Base-by-base conservation (phyloP, 2,888 invertebrate genomes). In the Pseudeuparius sepicola region DNA sequence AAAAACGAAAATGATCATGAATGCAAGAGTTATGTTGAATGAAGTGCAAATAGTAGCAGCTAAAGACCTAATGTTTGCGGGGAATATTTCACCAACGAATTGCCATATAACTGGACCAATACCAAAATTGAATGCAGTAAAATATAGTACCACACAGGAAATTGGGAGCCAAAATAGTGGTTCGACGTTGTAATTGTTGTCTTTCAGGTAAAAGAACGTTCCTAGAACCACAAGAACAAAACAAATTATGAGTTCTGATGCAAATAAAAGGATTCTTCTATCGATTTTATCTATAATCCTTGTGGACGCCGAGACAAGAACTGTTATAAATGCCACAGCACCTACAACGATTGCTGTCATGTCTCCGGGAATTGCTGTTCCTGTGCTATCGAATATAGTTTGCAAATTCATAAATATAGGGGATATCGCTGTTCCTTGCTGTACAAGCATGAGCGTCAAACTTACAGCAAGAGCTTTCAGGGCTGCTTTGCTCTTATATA, bases 31-130 rank as follows among this genome's bases (percentile, higher is more conserved):
- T 10, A 41, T 36, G 35, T 40, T 40, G 18, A 14, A 17, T 13
- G 40, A 37, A 2, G 43, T 35, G n/a, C 35, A 35, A 6, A 43
- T 16, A 4, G 40, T 34, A 28, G 34, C 39, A 6, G 82, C 81
- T 14, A 72, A 64, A 0, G 80, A 73, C 59, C 84, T 83, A 2
- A 84, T 77, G 45, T 82, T 78, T 0, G 77, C 63, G 16, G 89
- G 76, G 58, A 89, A 78, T 59, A 88, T 71, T 59, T 88, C 88
- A 1, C 81, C 78, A 67, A 84, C 73, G 23, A 87, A 74, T 0
- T 83, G 78, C 85, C 86, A 86, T 0, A 83, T 78, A 20, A 86
- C 57, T 0, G 84, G 79, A 2, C 89, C 85, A 31, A 79, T 71
- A 2, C 75, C 73, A 61, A 53, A 3, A 40, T 81, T 78, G 62